Base-by-base conservation (phyloP, 2,113 vertebrate species). In the Indicator indicator region DNA sequence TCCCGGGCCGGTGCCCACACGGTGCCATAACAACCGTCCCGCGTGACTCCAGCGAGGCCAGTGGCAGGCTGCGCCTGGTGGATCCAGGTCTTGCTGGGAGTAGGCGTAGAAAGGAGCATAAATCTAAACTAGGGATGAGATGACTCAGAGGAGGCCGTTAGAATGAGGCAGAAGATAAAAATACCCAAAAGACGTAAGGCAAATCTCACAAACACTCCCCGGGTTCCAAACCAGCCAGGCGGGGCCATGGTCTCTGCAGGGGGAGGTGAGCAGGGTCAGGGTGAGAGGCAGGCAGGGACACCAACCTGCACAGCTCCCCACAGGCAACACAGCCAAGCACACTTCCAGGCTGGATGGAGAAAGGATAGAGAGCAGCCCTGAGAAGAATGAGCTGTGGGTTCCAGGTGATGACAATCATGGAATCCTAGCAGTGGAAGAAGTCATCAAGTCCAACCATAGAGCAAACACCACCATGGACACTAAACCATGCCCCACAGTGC, bases 141-240 rank as follows among this genome's bases (percentile, higher is more conserved):
- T 94, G 95, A 95, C 79, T 96, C 94, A 96, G 93, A 52, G 24
- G 4, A 88, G 94, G n/a, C 94, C 16, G 76, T 7, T 91, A 3
- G 36, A 32, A 78, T 95, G 89, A 95, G 85, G 83, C 88, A 89
- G 79, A 15, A 4, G 91, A 95, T 81, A 96, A 95, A 96, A 97
- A 97, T 95, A 97, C 90, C 90, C 82, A 0, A 52, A 71, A 94
- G 91, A 83, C 70, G 55, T 40, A 88, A 94, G 54, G 86, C 76
- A 88, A 17, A 52, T 7, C 79, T 87, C 42, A 71, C 17, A 83
- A 78, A 28, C 89, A 69, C 85, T 46, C 23, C 11, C 46, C 5
- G 56, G 91, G 17, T 48, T 78, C 78, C 6, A 2, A 36, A 44
- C 8, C 52, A 26, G 64, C 50, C 3, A 2, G 26, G 46, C 4